Percentiles rank a stretch among this genome's conserved stretches.
Evolutionary conservation across 2,113 vertebrate species (phyloP).

Genomic region (Salvelinus namaycush): DNA sequence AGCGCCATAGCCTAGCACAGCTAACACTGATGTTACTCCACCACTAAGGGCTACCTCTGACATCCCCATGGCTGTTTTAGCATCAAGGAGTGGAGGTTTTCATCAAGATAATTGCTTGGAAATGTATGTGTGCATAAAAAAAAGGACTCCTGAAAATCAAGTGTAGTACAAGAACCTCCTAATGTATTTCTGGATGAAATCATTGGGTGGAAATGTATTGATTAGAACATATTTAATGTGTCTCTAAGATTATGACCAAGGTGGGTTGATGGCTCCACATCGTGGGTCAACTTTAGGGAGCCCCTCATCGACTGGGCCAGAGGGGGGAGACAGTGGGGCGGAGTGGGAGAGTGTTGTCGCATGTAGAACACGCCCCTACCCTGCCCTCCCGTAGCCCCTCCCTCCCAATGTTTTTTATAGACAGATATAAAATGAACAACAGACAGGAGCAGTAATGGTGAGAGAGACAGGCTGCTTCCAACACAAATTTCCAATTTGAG

Average conservation of each 20-base stretch:
- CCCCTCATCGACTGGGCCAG: constrained; percentile 34
- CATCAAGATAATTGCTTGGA: not conserved
- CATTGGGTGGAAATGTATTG: not conserved
- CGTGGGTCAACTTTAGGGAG: constrained; percentile 22
- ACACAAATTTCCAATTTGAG: constrained; percentile 94
- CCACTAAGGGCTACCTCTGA: constrained; percentile 1
- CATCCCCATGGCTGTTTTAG: not conserved
- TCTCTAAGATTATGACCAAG: constrained; percentile 24
- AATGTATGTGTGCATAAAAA: not conserved
- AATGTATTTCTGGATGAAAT: not conserved
- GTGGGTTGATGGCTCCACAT: constrained; percentile 19
- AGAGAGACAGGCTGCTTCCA: constrained; percentile 78
- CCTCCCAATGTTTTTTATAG: constrained; percentile 88
- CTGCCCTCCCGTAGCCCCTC: constrained; percentile 34
- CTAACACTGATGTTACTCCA: constrained; percentile 3
- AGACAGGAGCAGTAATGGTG: constrained; percentile 78
- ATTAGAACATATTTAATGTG: not conserved
- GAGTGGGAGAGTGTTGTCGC: constrained; percentile 22
- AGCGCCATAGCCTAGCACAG: not conserved
- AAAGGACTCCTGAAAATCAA: not conserved
- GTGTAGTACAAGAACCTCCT: not conserved
- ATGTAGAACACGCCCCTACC: too few species aligned
- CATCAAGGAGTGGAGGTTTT: not conserved
- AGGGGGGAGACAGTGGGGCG: constrained; percentile 35
- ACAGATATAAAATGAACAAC: constrained; percentile 98